Evolutionary conservation across 92 coral and sea anemone genomes (phyloP).

Genomic region (Epizoanthus stellaris): DNA sequence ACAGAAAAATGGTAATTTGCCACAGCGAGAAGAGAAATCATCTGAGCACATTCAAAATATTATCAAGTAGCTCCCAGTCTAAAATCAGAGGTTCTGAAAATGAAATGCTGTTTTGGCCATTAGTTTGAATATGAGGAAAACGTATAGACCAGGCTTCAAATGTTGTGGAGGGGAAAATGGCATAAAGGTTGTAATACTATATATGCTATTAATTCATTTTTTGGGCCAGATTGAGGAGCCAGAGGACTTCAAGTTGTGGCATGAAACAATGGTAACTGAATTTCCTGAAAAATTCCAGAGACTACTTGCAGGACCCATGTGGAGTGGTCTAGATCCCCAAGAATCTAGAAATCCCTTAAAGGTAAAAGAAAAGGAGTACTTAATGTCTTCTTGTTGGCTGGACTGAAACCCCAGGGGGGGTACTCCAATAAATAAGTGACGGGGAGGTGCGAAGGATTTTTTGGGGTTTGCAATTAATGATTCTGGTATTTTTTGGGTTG

Average conservation of each 20-base stretch:
- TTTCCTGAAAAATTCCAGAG: constrained; percentile 28
- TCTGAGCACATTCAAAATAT: too few species aligned
- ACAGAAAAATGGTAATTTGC: too few species aligned
- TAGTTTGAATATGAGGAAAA: background rate
- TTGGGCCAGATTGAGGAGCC: constrained; percentile 30
- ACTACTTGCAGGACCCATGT: constrained; percentile 23
- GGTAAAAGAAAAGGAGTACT: background rate
- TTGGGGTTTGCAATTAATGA: too few species aligned
- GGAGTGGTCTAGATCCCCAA: constrained; percentile 32
- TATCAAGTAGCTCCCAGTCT: too few species aligned
- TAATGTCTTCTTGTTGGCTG: background rate
- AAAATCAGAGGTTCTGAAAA: too few species aligned
- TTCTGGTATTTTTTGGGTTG: too few species aligned
- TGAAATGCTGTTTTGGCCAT: background rate
- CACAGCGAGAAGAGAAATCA: too few species aligned
- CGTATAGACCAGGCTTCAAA: background rate
- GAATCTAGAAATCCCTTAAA: constrained; percentile 20
- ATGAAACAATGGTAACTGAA: constrained; percentile 34
- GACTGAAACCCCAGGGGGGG: too few species aligned
- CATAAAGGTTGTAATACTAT: background rate
- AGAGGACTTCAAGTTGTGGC: constrained; percentile 39
- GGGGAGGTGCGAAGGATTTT: too few species aligned
- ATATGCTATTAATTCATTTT: constrained; percentile 5
- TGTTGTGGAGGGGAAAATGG: too few species aligned
- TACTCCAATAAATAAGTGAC: too few species aligned